Evolutionary conservation across 2,888 invertebrate species (phyloP).

Genomic region (Eumacrocentrus americanus): DNA sequence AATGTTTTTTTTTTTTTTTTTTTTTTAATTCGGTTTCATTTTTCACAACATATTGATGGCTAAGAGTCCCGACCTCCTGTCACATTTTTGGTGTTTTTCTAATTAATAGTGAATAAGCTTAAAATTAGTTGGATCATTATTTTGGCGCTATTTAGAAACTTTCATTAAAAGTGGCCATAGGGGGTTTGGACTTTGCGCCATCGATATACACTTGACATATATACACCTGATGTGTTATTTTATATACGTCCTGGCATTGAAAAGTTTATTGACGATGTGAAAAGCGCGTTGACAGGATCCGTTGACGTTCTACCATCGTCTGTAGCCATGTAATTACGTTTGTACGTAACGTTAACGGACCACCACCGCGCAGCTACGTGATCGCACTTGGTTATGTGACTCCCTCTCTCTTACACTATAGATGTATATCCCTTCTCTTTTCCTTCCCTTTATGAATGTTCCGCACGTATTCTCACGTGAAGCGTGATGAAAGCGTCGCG

Average conservation of each 20-base stretch:
- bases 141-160: too few species aligned
- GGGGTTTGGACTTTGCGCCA: too few species aligned
- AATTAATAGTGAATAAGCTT: too few species aligned
- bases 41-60: too few species aligned
- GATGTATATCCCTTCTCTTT: neutral
- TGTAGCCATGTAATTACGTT: conserved; percentile 18
- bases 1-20: too few species aligned
- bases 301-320: neutral
- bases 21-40: too few species aligned
- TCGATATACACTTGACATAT: too few species aligned
- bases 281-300: neutral
- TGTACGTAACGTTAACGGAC: conserved; percentile 19
- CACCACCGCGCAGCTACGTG: conserved; percentile 17
- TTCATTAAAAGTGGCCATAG: too few species aligned
- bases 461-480: conserved; percentile 5
- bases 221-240: neutral
- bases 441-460: conserved; percentile 3
- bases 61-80: too few species aligned
- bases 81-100: too few species aligned
- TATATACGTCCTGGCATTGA: neutral
- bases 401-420: too few species aligned
- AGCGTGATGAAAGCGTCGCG: neutral
- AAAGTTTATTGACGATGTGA: neutral
- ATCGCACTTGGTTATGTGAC: conserved; percentile 19
- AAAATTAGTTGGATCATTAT: neutral